Evolutionary conservation across 2,797 vertebrate genomes (phyloP), one percentile per base, ranked within the genome.

Genomic region (Cuniculus paca): DNA sequence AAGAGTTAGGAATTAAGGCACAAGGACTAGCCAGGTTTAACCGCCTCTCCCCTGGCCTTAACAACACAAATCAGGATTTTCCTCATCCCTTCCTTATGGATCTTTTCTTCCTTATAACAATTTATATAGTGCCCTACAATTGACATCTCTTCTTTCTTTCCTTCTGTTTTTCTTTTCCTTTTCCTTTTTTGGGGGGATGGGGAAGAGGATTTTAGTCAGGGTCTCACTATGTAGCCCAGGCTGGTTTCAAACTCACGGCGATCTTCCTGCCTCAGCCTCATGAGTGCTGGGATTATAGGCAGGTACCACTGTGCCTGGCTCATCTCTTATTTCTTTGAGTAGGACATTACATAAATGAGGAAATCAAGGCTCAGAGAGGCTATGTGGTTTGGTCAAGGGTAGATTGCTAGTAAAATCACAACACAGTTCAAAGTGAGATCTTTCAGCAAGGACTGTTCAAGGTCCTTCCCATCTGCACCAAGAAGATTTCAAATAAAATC

Each of bases 401-500:
- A 83, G 16, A 52, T 42, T 52, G 56, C 19, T 95, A 77, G 39
- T 34, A 84, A 92, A 85, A 61, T 31, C 31, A 88, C 42, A 94
- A 61, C 77, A 65, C 39, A 77, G 63, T 75, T 94, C 39, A 88
- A 83, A 82, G 13, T 36, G 52, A 17, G 63, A 16, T 84, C 80
- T 94, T 72, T 60, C 16, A 56, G 16, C 39, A 39, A 16, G 28
- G n/a, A n/a, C 48, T 4, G 58, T 48, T 50, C 92, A 65, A 79
- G 58, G 58, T 72, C 39, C 58, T 94, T 70, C 79, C 68, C 26
- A 60, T n/a, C 82, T 79, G 16, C 16, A 91, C 17, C 22, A 58
- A 90, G 77, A 52, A 90, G 72, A 90, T 90, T 34, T 90, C 54
- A 94, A 75, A 45, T 90, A 86, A 97, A 61, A 92, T 11, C 52